Evolutionary conservation across 2,113 vertebrate species (phyloP).

Genomic region (Dasypus novemcinctus): DNA sequence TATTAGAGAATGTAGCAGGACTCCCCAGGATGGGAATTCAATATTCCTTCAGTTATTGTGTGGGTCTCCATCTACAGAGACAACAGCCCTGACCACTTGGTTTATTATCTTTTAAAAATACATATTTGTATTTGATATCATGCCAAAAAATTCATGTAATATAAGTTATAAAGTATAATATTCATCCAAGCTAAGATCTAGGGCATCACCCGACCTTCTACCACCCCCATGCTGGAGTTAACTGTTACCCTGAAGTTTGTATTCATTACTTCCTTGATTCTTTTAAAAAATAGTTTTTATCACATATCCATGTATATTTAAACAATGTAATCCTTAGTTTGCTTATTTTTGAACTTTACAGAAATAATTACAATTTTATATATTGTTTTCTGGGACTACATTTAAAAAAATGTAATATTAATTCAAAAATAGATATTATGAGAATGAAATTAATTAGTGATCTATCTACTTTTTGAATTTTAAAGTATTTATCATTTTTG

Average conservation of each 20-base stretch:
- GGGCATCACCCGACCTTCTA: background rate
- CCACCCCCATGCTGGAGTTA: background rate
- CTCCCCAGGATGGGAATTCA: no score
- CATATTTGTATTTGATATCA: background rate
- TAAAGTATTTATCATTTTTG: background rate
- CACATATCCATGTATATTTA: background rate
- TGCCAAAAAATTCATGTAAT: background rate
- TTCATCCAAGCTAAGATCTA: background rate
- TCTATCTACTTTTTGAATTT: background rate
- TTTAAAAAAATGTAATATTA: background rate
- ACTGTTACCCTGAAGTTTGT: background rate
- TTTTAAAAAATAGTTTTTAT: background rate
- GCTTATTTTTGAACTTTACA: background rate
- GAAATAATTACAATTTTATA: background rate
- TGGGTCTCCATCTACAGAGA: no score
- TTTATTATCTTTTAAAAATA: background rate
- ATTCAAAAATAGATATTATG: background rate
- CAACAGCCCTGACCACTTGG: no score
- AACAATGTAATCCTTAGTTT: slow-evolving; percentile 7
- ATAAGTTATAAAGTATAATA: background rate
- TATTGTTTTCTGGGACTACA: background rate
- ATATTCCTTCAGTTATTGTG: no score
- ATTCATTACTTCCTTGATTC: background rate
- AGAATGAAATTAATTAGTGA: background rate
- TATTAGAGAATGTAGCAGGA: no score